A percentile compares a stretch with the other conserved stretches of the same genome.
Conservation (phyloP, 2,113 vertebrate genomes). For the Andinoacara biseriatus region DNA sequence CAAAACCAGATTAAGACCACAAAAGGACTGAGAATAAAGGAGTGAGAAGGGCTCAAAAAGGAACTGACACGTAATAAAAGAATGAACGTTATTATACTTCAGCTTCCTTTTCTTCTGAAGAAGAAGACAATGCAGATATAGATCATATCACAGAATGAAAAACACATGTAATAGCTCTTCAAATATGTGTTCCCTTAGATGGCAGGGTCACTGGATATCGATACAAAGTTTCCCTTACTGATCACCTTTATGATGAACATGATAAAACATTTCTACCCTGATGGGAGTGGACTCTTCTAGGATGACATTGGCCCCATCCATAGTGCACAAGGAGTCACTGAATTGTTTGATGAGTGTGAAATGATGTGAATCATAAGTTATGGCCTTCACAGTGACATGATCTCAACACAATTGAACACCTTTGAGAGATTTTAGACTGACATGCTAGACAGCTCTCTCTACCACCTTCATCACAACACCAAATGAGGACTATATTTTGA, state of each 20-base stretch:
- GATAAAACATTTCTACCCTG: neutral
- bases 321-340: neutral
- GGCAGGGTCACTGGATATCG: neutral
- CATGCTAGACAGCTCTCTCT: neutral
- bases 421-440: neutral
- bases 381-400: neutral
- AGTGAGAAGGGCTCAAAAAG: too few species aligned
- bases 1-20: neutral
- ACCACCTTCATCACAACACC: neutral
- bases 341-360: neutral
- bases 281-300: neutral
- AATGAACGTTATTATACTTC: neutral
- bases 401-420: neutral
- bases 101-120: neutral
- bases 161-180: too few species aligned
- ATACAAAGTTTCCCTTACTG: neutral
- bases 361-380: neutral
- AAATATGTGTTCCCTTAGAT: too few species aligned
- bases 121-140: neutral
- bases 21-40: too few species aligned
- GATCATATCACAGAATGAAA: neutral
- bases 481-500: neutral
- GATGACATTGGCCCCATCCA: neutral
- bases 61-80: too few species aligned
- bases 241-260: neutral